Evolutionary conservation across 2,888 invertebrate species (phyloP), one percentile per base, ranked within the genome.

Genomic region (Apamea anceps): DNA sequence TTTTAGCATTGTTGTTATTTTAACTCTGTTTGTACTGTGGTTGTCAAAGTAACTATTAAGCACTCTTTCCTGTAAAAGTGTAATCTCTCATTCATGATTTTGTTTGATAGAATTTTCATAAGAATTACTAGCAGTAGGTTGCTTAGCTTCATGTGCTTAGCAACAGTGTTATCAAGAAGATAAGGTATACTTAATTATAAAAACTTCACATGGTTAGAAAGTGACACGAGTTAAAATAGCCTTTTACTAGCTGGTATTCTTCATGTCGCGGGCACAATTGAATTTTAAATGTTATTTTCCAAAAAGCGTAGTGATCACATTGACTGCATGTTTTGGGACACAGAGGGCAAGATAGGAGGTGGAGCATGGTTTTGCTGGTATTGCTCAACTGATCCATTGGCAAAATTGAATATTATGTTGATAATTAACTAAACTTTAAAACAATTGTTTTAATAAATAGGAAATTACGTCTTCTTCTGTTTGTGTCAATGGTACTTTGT

Each of bases 1-100:
- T 67, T 54, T 7, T 18, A 60, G 25, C 21, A 48, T 13, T 60
- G 21, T 82, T 84, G 15, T 63, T 81, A 62, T 62, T 45, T 48
- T 25, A 28, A 42, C 37, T 82, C 5, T 54, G 32, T 72, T 21
- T 78, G 37, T 12, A 37, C 0, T 63, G 2, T 48, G 28, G 42
- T 45, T 67, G 54, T 62, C 28, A 67, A 79, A 72, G 66, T 37
- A 67, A 54, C 18, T 25, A 70, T 13, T 28, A 63, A 25, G 8
- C 8, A 25, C 12, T 18, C 25, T 12, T 28, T 18, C 12, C 42
- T 25, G 0, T 18, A 25, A 28, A 51, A 75, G 42, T 54, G 21
- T 15, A 10, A 2, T 2, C 18, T 57, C 8, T 25, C 15, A 48
- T 32, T 73, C n/a, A 48, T 48, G 12, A 32, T 72, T 65, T 72